Evolutionary conservation across 2,888 invertebrate species (phyloP), one percentile per base, ranked within the genome.

Genomic region (Dorcus parallelipipedus): DNA sequence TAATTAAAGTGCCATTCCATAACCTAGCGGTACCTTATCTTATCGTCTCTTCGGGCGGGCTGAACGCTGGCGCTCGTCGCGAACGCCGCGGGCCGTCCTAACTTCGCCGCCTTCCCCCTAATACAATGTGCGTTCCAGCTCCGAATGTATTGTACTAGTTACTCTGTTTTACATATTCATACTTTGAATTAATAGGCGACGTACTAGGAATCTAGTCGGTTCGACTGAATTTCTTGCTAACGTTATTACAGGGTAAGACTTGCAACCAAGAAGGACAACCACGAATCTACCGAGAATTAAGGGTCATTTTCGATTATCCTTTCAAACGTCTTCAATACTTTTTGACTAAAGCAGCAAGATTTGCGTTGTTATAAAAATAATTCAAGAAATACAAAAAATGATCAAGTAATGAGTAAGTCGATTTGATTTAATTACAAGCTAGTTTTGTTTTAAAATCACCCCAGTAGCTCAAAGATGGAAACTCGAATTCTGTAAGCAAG

Each of bases 1-100:
- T 87, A 87, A 87, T 88, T 86, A 86, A 86, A 86, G 83, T 83
- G 83, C 83, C 84, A 81, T 84, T 84, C 82, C 81, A 81, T 82
- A 82, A 82, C 82, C 82, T 81, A 80, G 78, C 80, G 59, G 74
- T 74, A 76, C 76, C 76, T 77, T 78, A 77, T 77, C 78, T 78
- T 76, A 76, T 75, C 77, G 74, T 69, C 71, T 73, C 74, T 71
- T 71, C 71, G 69, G 71, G 71, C 71, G 68, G 69, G 66, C 64
- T 63, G 62, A 64, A 65, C 67, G 68, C 64, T 61, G 62, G 61
- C 62, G 64, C 59, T 66, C 61, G 63, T 59, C 58, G 62, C 60
- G 58, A 63, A 59, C 64, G 69, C 69, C 69, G 67, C 64, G 59
- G 69, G 69, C 69, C 56, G 64, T 67, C 66, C 59, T 66, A 69